Evolutionary conservation across 2,797 vertebrate species (phyloP).

Genomic region (Prunella strophiata): DNA sequence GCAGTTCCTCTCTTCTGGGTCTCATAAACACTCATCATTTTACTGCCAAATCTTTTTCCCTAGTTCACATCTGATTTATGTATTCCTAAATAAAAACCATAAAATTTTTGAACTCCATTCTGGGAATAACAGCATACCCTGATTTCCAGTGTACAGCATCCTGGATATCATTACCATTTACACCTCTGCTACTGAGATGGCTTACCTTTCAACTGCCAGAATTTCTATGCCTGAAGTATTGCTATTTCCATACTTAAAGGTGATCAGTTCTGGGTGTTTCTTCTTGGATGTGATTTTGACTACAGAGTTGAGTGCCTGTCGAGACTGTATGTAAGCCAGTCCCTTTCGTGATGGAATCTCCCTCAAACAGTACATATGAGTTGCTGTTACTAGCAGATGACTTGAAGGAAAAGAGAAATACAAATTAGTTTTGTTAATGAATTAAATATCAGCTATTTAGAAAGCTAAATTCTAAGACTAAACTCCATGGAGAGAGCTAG

Average conservation of each 20-base stretch:
- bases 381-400: conserved; percentile 93
- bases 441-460: neutral
- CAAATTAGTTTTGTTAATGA: neutral
- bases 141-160: neutral
- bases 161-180: neutral
- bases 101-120: neutral
- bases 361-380: conserved; percentile 98
- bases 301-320: conserved; percentile 94
- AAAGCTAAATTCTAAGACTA: neutral
- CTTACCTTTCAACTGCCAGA: conserved; percentile 94
- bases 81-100: neutral
- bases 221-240: conserved; percentile 93
- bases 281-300: conserved; percentile 99
- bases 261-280: conserved; percentile 98
- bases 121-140: neutral
- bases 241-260: conserved; percentile 97
- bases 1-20: neutral
- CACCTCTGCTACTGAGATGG: neutral
- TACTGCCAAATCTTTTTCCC: neutral
- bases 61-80: neutral
- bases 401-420: conserved; percentile 71
- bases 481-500: neutral
- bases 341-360: conserved; percentile 95
- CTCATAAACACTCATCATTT: neutral
- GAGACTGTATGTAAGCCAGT: conserved; percentile 96